These are phyloP conservation scores for Crypturellus undulatus DNA, from an alignment of 2,113 vertebrate genomes.

Conservation along the genomic window DNA sequence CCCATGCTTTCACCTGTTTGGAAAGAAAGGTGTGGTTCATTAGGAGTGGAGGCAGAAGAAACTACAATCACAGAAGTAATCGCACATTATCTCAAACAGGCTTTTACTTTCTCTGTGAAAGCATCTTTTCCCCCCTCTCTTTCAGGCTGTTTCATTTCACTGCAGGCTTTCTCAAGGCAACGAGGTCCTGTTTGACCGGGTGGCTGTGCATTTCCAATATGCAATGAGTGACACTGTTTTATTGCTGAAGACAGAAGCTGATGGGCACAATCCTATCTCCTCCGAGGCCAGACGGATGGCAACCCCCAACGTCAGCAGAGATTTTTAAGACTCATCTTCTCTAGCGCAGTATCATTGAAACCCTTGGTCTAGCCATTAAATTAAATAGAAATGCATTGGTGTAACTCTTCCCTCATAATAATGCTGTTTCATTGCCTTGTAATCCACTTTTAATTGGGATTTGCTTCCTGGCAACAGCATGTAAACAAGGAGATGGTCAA, in stretches of 20 bases:
- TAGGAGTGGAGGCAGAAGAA: neutral
- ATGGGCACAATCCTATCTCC: neutral
- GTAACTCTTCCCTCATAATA: conserved; percentile 61
- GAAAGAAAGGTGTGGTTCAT: neutral
- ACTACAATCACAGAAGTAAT: neutral
- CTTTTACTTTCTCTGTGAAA: neutral
- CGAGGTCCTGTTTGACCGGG: neutral
- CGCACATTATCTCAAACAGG: neutral
- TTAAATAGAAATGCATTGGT: conserved; percentile 48
- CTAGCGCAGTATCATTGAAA: neutral
- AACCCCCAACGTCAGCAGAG: neutral
- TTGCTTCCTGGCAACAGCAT: conserved; percentile 69
- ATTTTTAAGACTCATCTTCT: neutral
- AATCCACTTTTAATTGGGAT: conserved; percentile 75
- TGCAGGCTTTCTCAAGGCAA: neutral
- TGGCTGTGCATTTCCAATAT: neutral
- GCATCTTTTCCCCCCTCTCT: neutral
- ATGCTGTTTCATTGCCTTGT: conserved; percentile 60
- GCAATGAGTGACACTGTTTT: neutral
- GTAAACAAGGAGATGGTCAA: conserved; percentile 54
- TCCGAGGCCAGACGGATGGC: neutral
- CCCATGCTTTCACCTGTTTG: neutral
- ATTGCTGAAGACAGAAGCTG: neutral
- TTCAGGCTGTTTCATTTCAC: neutral
- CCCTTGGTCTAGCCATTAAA: neutral